Base-by-base conservation (phyloP, 1,140 invertebrate genomes). In the Tetragnatha versicolor region DNA sequence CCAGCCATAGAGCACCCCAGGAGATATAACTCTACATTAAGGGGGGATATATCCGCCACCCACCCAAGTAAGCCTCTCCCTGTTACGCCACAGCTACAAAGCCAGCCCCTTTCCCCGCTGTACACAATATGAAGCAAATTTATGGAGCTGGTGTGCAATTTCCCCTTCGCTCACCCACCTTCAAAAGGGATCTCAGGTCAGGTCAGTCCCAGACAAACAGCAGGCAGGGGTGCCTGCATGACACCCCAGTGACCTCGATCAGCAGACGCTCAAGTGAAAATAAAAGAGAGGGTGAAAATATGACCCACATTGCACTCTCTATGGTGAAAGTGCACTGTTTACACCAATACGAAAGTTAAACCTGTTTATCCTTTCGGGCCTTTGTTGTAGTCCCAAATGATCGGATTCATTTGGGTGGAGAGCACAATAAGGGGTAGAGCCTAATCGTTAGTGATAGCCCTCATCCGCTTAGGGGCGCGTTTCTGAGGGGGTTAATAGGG, bases 261-360 rank as follows among this genome's bases (percentile, higher is more conserved):
- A 27, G 29, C 55, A 33, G 55, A 33, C 55, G 31, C 35, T 58
- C 55, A 61, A 73, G 51, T 61, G 70, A 73, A 73, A 73, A 73
- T 73, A 73, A 73, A 61, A 72, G 45, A 49, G 49, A 70, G 55
- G 39, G 37, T 25, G 35, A 73, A 73, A 73, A 73, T 73, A 73
- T 73, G 70, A 73, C 70, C 70, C 55, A 73, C 53, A 60, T 72
- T 55, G 35, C 49, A 39, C 14, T n/a, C 12, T 12, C 12, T 63
- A n/a, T 6, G 51, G 53, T 47, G 70, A 73, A 73, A 73, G 70
- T 73, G 70, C 70, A 60, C 31, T 73, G 70, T 73, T 73, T 73
- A 73, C 39, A 42, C 6, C 53, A 22, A 35, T 39, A 39, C 25
- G 39, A 73, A 73, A 60, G 55, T 31, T 73, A 73, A 73, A 73